Evolutionary conservation across 2,797 vertebrate genomes (phyloP).

Genomic region (Xenops minutus): DNA sequence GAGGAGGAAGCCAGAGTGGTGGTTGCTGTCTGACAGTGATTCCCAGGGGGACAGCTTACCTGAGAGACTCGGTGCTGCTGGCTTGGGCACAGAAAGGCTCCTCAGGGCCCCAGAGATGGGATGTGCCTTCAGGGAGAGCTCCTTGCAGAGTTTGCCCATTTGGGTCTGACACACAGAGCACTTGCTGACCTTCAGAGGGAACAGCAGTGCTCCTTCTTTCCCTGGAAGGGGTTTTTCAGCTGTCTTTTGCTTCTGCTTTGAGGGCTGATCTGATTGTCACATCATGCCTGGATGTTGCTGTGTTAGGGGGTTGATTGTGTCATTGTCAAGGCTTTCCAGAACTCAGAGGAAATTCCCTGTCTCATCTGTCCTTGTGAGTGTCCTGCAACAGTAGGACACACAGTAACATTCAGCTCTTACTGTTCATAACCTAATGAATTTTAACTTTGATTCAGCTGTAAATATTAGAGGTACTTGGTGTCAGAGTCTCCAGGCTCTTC

Average conservation of each 20-base stretch:
- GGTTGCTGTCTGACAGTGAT: not conserved
- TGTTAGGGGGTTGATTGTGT: not conserved
- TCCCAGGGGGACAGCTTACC: not conserved
- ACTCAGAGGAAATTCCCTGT: not conserved
- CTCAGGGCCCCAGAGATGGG: not conserved
- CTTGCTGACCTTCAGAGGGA: not conserved
- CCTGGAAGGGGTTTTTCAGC: not conserved
- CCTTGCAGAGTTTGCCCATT: not conserved
- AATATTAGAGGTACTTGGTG: not conserved
- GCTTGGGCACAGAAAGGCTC: not conserved
- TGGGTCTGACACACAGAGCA: not conserved
- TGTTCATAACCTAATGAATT: not conserved
- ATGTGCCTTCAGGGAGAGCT: not conserved
- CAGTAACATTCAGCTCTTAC: not conserved
- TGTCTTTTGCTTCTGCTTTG: not conserved
- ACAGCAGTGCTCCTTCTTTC: not conserved
- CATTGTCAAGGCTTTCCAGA: not conserved
- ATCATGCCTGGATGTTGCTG: not conserved
- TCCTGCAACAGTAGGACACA: not conserved
- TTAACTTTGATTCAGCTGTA: not conserved
- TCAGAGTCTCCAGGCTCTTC: not conserved
- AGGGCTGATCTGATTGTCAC: not conserved
- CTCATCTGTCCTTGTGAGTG: not conserved
- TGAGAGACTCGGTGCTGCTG: not conserved
- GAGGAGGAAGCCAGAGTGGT: not conserved